Evolutionary conservation across 2,888 invertebrate species (phyloP), one percentile per base, ranked within the genome.

Genomic region (Thelaira solivaga): DNA sequence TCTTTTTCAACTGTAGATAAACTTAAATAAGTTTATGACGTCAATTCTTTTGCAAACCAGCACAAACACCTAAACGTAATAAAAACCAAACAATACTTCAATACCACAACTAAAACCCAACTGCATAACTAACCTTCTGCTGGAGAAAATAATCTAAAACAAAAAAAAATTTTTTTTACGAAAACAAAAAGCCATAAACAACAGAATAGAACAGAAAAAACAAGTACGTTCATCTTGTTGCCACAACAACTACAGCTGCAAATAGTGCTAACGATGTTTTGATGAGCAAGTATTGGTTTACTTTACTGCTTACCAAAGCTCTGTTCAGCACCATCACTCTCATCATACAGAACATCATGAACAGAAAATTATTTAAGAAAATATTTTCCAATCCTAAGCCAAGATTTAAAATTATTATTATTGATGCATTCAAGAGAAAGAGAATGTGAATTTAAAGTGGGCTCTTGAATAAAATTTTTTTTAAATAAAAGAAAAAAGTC

Each of bases 121-220:
- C 72, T 20, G 36, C 55, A 55, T 36, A 64, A 55, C 62, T 55
- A 72, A 64, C 64, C 55, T 72, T 72, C 55, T 64, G 59, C 8
- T 51, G 10, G 4, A 61, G 41, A 3, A 36, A 69, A 41, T 61
- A 22, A 24, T 61, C 34, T n/a, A 4, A 34, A 47, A 45, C 39
- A 45, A 31, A 43, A 29, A 24, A 16, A 55, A 24, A 31, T n/a
- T n/a, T n/a, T n/a, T n/a, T n/a, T n/a, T n/a, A n/a, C n/a, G 2
- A 24, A 34, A 22, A 24, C 18, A 1, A 24, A 65, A 34, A 67
- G 8, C 29, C n/a, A 59, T 49, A 47, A 69, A 49, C 36, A 26
- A 29, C 41, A 61, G 29, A 49, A 59, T 10, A 55, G n/a, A n/a
- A 0, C 34, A 20, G 22, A 55, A 67, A 43, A n/a, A n/a, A n/a